Percentiles rank a stretch among this genome's conserved stretches.
These are phyloP conservation scores for Tragelaphus strepsiceros DNA, from an alignment of 2,113 vertebrate species.

Conservation along the genomic window DNA sequence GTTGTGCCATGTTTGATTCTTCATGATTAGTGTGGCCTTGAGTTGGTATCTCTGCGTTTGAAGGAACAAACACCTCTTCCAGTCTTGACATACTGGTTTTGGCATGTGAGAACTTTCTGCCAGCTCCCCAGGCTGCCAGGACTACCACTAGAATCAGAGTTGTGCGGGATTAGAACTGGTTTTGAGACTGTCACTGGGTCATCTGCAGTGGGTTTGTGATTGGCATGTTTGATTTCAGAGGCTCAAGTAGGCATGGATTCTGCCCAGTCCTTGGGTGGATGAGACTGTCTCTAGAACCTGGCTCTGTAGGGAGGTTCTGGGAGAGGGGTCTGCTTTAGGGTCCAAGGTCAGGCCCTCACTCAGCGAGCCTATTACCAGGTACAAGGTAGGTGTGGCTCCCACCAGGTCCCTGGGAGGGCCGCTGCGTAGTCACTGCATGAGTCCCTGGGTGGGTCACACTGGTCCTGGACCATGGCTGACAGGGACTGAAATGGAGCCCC, in stretches of 20 bases:
- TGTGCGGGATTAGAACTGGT: neutral
- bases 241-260: neutral
- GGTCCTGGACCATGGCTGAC: neutral
- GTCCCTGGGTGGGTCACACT: neutral
- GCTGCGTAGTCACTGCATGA: no score
- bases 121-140: neutral
- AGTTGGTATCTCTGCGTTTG: neutral
- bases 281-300: neutral
- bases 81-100: neutral
- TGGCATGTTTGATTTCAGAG: neutral
- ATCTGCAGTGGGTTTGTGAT: neutral
- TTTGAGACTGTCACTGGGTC: neutral
- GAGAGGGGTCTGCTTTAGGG: neutral
- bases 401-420: neutral
- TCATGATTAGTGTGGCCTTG: neutral
- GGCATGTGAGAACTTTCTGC: neutral
- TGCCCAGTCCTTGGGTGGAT: neutral
- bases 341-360: neutral
- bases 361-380: neutral
- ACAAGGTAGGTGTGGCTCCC: neutral
- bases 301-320: neutral
- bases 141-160: neutral
- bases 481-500: neutral
- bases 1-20: neutral
- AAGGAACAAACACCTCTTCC: neutral